Evolutionary conservation across 2,888 invertebrate genomes (phyloP), one percentile per base, ranked within the genome.

Genomic region (Rhagonycha fulva): DNA sequence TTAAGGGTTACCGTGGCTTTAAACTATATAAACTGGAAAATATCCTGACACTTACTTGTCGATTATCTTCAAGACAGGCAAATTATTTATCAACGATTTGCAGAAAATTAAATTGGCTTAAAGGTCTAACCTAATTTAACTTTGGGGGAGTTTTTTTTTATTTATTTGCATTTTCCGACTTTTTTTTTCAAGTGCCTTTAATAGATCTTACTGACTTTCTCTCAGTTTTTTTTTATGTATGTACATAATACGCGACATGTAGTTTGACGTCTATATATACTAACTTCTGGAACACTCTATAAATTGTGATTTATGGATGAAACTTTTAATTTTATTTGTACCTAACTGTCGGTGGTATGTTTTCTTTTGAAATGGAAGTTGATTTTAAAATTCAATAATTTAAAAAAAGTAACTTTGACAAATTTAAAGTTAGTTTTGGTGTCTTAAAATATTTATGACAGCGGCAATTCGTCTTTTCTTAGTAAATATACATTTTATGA

Each of bases 401-500:
- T 24, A 24, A 24, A 11, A 66, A 66, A 66, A 26, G n/a, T 66
- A 19, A 66, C 24, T 24, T 66, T 66, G 63, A 66, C 63, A 47
- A 47, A 47, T 47, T 47, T 47, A n/a, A 47, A 47, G 47, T 47
- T n/a, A 12, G 47, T 47, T 47, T 47, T 24, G 63, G 26, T 24
- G 63, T 26, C n/a, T 66, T 66, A 24, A 26, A 66, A 66, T 66
- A 66, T 66, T 66, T 66, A 26, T n/a, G 63, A 66, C 63, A 66
- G n/a, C 12, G n/a, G 26, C 63, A 23, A 66, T 66, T 66, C 63
- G 63, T 66, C 63, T 66, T 66, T 14, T n/a, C 12, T 23, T 5
- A 23, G 63, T 66, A 66, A 66, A 66, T 66, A 26, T 66, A 66
- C 63, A 26, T 66, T 66, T 66, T 66, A 47, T 66, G 63, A 66